Evolutionary conservation across 2,888 invertebrate genomes (phyloP), one percentile per base, ranked within the genome.

Genomic region (Microctonus hyperodae): DNA sequence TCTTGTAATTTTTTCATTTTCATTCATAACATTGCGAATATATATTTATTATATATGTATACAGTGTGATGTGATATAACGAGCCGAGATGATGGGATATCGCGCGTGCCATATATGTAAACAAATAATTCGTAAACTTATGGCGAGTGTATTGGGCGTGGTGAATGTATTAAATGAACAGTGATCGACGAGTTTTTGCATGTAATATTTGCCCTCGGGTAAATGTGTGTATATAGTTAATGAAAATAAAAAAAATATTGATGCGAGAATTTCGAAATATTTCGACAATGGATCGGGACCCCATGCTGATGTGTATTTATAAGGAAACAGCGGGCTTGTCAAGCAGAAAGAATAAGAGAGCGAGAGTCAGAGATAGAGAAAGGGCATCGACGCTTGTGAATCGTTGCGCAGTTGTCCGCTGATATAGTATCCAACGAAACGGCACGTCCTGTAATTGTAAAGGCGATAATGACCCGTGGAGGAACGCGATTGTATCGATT

Each of bases 371-470:
- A 55, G 69, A 69, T 64, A 44, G 65, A 62, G 65, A 66, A 55
- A 56, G 3, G 33, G 48, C n/a, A 51, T 20, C 7, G 23, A 20
- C 13, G 22, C 13, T 51, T 51, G 61, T 35, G 60, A 59, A 35
- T 55, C 37, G 44, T 65, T 57, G 62, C 66, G 62, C 69, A 70
- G 64, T 62, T 66, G 51, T 56, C 13, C 22, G 57, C 35, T 67
- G 67, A 67, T 67, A 63, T 59, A 59, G 67, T 67, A 67, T 67
- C 53, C 65, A 70, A 67, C 66, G 70, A 73, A 73, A 72, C 69
- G 61, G 73, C 64, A 72, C 73, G 72, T 73, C 73, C 73, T 73
- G 73, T 70, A 72, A 73, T 73, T 73, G 72, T 73, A 70, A 70
- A 70, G 66, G 69, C 57, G 68, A 73, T 73, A 73, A 73, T 73